Evolutionary conservation across 2,797 vertebrate species (phyloP).

Genomic region (Ispidina lecontei): DNA sequence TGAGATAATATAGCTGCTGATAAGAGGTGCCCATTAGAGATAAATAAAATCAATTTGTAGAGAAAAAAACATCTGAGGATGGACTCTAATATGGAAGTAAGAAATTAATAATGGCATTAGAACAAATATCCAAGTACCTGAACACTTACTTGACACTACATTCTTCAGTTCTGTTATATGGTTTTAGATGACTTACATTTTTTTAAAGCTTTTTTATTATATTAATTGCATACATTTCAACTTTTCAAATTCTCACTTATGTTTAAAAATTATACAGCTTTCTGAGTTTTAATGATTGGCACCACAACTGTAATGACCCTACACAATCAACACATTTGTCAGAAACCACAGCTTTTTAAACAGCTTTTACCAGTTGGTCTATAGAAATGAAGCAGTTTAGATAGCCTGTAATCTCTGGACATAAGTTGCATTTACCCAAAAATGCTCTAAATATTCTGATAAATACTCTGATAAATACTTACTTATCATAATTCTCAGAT

Average conservation of each 20-base stretch:
- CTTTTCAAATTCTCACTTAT: neutral
- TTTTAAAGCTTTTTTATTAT: neutral
- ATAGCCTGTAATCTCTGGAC: neutral
- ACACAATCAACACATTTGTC: neutral
- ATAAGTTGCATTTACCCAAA: neutral
- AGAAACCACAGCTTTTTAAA: neutral
- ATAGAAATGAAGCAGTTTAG: neutral
- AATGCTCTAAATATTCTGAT: neutral
- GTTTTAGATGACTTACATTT: neutral
- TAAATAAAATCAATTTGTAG: neutral
- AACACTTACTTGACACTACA: neutral
- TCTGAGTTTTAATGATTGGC: neutral
- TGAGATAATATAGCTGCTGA: neutral
- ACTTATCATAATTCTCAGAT: neutral
- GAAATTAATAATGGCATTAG: neutral
- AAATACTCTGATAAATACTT: neutral
- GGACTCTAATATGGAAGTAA: neutral
- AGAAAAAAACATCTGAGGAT: neutral
- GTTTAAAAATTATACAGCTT: neutral
- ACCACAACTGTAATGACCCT: neutral
- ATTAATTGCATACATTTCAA: neutral
- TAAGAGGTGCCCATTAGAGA: neutral
- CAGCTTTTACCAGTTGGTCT: neutral
- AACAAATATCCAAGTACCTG: neutral
- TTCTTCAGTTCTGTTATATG: neutral